These are phyloP conservation scores for Gulo gulo DNA, from an alignment of 2,113 vertebrate genomes.

Conservation along the genomic window DNA sequence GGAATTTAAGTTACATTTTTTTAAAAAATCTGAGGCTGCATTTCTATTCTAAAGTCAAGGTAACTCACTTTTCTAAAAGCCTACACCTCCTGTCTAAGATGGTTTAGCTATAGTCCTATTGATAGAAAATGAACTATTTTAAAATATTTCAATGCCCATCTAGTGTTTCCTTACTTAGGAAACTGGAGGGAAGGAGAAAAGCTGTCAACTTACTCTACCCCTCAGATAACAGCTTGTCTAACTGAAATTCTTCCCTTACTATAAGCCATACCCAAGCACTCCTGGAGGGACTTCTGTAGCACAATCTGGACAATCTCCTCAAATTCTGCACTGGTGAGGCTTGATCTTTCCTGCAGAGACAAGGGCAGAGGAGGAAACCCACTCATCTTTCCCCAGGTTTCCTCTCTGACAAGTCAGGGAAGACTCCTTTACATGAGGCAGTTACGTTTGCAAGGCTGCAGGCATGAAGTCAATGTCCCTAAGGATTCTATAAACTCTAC, in stretches of 20 bases:
- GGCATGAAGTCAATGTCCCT: not conserved
- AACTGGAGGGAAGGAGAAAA: not conserved
- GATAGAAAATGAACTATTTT: not conserved
- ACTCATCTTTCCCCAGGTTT: not conserved
- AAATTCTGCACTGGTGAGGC: conserved; percentile 70
- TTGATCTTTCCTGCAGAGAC: conserved; percentile 61
- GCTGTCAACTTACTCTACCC: not conserved
- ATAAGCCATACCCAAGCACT: conserved; percentile 66
- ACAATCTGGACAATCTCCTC: conserved; percentile 77
- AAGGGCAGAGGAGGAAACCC: not conserved
- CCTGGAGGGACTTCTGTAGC: conserved; percentile 70
- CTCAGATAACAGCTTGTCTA: not conserved
- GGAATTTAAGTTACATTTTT: not conserved
- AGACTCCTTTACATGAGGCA: not conserved
- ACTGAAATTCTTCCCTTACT: not conserved
- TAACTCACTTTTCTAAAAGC: conserved; percentile 36
- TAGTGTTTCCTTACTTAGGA: conserved; percentile 32
- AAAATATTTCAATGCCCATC: not conserved
- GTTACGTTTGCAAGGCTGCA: not conserved
- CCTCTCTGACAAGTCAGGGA: not conserved
- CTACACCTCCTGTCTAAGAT: not conserved
- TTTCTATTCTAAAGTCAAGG: conserved; percentile 40
- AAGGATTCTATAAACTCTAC: not conserved
- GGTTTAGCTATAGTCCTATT: not conserved
- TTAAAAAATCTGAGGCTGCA: not conserved